These are phyloP conservation scores for Dunckerocampus dactyliophorus DNA, from an alignment of 2,113 vertebrate species.

Conservation along the genomic window DNA sequence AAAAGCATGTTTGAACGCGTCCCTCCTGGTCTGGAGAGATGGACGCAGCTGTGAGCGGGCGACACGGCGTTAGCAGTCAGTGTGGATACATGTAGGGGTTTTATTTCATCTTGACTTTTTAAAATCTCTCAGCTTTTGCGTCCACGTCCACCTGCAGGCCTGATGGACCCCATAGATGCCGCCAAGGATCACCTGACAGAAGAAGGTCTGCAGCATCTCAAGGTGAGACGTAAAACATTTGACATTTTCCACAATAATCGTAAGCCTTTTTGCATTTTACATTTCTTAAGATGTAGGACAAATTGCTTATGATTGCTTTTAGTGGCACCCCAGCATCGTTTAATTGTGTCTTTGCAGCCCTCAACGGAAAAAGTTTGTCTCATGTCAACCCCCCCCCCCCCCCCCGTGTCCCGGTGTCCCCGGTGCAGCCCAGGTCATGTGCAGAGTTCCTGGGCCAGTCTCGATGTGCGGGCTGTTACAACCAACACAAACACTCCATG, in stretches of 20 bases:
- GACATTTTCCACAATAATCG: no score
- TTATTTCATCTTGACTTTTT: neutral
- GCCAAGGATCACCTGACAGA: neutral
- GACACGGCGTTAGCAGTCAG: neutral
- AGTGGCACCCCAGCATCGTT: no score
- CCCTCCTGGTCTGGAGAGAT: neutral
- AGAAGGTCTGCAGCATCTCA: neutral
- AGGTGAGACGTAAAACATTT: no score
- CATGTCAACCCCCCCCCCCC: no score
- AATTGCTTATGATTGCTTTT: no score
- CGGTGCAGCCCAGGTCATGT: conserved; percentile 10
- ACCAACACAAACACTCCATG: neutral
- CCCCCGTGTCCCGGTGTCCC: neutral
- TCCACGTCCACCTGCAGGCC: neutral
- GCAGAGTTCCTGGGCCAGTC: neutral
- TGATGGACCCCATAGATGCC: no score
- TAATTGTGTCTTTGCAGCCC: no score
- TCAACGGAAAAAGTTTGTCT: no score
- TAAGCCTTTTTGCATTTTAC: no score
- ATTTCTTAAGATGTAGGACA: no score
- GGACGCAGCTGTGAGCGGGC: neutral
- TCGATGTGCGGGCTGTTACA: conserved; percentile 51
- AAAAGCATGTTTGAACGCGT: neutral
- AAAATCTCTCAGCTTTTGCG: neutral
- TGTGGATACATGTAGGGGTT: neutral